Conservation (phyloP, 2,888 invertebrate species). For the Heterodera filipjevi region DNA sequence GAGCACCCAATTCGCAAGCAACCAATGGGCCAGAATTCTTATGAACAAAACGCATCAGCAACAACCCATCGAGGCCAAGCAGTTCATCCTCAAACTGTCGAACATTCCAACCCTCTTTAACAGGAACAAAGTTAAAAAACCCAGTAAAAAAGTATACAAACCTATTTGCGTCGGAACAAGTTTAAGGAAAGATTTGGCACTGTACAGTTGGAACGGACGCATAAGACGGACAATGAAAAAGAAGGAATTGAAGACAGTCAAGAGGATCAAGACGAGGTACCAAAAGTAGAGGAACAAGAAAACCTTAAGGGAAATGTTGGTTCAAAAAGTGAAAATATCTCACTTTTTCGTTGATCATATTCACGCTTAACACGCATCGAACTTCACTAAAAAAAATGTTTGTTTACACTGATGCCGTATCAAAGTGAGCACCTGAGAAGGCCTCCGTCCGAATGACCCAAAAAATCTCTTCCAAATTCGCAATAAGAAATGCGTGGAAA, state of each 20-base stretch:
- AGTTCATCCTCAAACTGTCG: constrained; percentile 45
- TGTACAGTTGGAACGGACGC: constrained; percentile 13
- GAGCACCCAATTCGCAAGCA: constrained; percentile 52
- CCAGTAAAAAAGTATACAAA: background rate
- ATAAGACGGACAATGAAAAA: background rate
- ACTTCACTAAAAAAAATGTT: constrained; percentile 11
- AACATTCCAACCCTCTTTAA: constrained; percentile 23
- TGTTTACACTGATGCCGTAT: no score
- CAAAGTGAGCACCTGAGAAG: constrained; percentile 3
- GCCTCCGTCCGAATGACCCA: constrained; percentile 12
- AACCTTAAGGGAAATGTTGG: background rate
- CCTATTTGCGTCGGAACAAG: background rate
- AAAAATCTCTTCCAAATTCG: constrained; percentile 20
- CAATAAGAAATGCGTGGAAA: constrained; percentile 24
- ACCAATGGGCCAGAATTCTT: constrained; percentile 61
- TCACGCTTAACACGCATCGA: constrained; percentile 17
- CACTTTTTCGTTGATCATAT: constrained; percentile 28
- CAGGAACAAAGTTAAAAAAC: background rate
- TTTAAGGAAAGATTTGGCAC: constrained; percentile 1
- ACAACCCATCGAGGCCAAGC: constrained; percentile 58
- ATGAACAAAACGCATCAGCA: constrained; percentile 60
- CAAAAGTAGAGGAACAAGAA: constrained; percentile 26
- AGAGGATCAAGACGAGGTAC: constrained; percentile 14
- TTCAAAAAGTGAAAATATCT: background rate
- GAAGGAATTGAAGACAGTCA: constrained; percentile 13